These are phyloP conservation scores for Tetramorium simillimum DNA, from an alignment of 1,140 invertebrate species.

Conservation along the genomic window DNA sequence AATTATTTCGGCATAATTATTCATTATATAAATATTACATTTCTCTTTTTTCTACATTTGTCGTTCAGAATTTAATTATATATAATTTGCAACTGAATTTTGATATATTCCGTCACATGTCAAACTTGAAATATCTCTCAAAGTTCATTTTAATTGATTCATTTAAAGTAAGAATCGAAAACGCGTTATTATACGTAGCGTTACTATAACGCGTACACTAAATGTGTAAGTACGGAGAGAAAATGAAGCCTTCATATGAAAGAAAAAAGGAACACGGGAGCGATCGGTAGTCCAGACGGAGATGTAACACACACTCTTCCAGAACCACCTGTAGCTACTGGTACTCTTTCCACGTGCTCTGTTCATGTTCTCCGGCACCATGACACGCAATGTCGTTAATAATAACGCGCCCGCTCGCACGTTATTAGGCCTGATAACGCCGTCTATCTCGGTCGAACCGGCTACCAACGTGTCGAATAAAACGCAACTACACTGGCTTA, in stretches of 20 bases:
- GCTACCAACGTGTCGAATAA: constrained; percentile 40
- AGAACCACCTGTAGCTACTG: constrained; percentile 72
- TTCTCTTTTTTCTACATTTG: neutral
- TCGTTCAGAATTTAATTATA: neutral
- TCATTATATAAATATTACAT: constrained; percentile 1
- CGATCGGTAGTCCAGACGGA: constrained; percentile 47
- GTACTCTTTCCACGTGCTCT: constrained; percentile 48
- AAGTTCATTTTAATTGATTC: neutral
- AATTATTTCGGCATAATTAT: constrained; percentile 26
- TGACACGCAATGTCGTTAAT: constrained; percentile 74
- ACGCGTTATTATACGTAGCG: neutral
- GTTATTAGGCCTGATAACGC: constrained; percentile 50
- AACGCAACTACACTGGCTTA: constrained; percentile 20
- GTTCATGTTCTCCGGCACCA: constrained; percentile 28
- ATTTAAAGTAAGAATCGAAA: neutral
- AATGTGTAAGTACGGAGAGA: neutral
- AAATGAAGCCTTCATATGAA: constrained; percentile 19
- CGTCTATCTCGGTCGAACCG: constrained; percentile 37
- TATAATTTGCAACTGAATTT: neutral
- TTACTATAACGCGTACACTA: neutral
- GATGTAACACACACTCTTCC: constrained; percentile 56
- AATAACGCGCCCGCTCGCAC: constrained; percentile 64
- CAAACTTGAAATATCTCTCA: neutral
- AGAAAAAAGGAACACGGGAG: constrained; percentile 23
- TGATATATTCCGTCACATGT: neutral